Evolutionary conservation across 2,888 invertebrate species (phyloP), one percentile per base, ranked within the genome.

Genomic region (Gerris lacustris): DNA sequence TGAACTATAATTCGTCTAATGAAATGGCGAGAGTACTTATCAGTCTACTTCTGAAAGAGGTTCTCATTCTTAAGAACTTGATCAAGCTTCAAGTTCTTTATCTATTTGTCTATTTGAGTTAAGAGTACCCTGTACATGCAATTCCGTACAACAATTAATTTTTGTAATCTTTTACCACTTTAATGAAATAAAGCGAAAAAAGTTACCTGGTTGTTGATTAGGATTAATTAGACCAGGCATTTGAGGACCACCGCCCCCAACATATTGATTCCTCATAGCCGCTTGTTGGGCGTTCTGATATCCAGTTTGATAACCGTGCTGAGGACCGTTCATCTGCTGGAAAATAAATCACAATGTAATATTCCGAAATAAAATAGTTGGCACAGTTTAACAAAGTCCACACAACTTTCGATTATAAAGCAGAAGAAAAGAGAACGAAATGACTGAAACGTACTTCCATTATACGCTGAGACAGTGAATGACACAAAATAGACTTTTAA

Each of bases 261-360:
- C 87, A 76, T 87, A 88, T 72, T 87, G 88, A 44, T 83, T 83
- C 72, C 88, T 81, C 86, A 88, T 87, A n/a, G 84, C 82, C 17
- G 83, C 84, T 75, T 81, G 81, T 76, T 86, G 87, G 63, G 82
- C 79, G 73, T 84, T 86, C 76, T 86, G 86, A 77, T 88, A 86
- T 73, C 87, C 87, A 43, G 86, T 84, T 75, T 88, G 86, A 77
- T 88, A 89, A 78, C 87, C 88, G 79, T 89, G 89, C 62, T 88
- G 87, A 77, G 87, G 88, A 5, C 87, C 89, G 68, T 89, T 86
- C 89, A 89, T 89, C 72, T 74, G 77, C 70, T 66, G n/a, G 55
- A 0, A 17, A 45, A 45, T 72, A 67, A 67, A 64, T 64, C 9
- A n/a, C 17, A n/a, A 18, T 64, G 9, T n/a, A n/a, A 18, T 67